These are phyloP conservation scores for Latrodectus geometricus DNA, from an alignment of 1,140 invertebrate species.

Conservation along the genomic window DNA sequence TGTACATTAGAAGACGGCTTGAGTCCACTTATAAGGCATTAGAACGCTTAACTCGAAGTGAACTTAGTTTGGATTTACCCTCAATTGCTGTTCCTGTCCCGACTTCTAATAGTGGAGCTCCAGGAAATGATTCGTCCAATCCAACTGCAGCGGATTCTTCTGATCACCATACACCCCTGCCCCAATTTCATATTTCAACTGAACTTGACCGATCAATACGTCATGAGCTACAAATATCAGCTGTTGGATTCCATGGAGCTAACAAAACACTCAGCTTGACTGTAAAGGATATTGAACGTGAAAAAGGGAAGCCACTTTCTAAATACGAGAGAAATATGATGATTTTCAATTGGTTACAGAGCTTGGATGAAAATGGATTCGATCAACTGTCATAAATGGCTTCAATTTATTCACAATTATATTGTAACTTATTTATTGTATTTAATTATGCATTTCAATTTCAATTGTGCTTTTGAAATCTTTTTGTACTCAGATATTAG, in stretches of 20 bases:
- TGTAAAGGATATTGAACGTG: slow-evolving; percentile 82
- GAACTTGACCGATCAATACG: slow-evolving; percentile 36
- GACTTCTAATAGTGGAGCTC: slow-evolving; percentile 11
- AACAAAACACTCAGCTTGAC: slow-evolving; percentile 72
- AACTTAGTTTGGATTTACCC: slow-evolving; percentile 73
- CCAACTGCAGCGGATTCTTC: background rate
- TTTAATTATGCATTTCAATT: no score
- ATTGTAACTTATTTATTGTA: no score
- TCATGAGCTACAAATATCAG: slow-evolving; percentile 55
- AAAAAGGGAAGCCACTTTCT: slow-evolving; percentile 83
- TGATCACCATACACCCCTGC: slow-evolving; percentile 1
- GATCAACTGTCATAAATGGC: slow-evolving; percentile 66
- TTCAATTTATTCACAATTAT: background rate
- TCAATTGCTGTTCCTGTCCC: slow-evolving; percentile 55
- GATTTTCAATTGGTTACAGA: slow-evolving; percentile 92
- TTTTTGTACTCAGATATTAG: no score
- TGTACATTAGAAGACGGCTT: slow-evolving; percentile 79
- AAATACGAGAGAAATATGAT: slow-evolving; percentile 92
- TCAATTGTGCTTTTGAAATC: no score
- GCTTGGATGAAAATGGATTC: slow-evolving; percentile 78
- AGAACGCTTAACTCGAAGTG: slow-evolving; percentile 83
- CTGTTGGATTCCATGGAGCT: slow-evolving; percentile 52
- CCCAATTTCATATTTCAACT: slow-evolving; percentile 53
- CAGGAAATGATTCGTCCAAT: slow-evolving; percentile 37
- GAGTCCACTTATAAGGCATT: slow-evolving; percentile 84